Evolutionary conservation across 1,140 invertebrate species (phyloP).

Genomic region (Amyelois transitella): DNA sequence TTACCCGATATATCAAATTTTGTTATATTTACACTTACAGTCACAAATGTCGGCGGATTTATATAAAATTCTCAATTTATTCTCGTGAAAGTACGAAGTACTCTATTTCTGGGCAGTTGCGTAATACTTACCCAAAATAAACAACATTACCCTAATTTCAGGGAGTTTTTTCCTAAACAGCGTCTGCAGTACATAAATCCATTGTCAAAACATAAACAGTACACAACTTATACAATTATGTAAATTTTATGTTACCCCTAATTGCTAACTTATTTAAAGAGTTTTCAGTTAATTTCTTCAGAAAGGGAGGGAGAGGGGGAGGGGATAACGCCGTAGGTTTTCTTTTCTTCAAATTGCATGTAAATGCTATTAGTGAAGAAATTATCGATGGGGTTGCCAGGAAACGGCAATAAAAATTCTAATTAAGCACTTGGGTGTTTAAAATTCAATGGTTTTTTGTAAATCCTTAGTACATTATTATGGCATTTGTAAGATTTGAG

Average conservation of each 20-base stretch:
- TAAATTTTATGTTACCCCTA: constrained; percentile 71
- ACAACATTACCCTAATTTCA: neutral
- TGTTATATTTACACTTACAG: too few relatives aligned
- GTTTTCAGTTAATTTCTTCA: constrained; percentile 58
- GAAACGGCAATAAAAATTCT: constrained; percentile 33
- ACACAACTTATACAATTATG: constrained; percentile 70
- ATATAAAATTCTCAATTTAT: too few relatives aligned
- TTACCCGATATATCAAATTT: too few relatives aligned
- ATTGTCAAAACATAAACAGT: constrained; percentile 66
- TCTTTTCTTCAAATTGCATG: constrained; percentile 60
- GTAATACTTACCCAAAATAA: too few relatives aligned
- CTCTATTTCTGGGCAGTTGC: too few relatives aligned
- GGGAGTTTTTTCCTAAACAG: neutral
- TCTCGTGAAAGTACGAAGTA: too few relatives aligned
- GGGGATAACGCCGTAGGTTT: constrained; percentile 30
- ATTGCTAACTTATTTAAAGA: constrained; percentile 72
- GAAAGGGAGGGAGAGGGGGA: constrained; percentile 12
- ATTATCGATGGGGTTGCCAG: constrained; percentile 52
- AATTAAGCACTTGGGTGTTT: constrained; percentile 11
- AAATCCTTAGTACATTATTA: constrained; percentile 8
- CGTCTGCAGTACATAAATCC: constrained; percentile 40
- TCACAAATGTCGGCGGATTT: too few relatives aligned
- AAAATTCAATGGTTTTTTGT: constrained; percentile 10
- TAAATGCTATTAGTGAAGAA: constrained; percentile 57
- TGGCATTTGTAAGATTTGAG: neutral